Evolutionary conservation across 2,797 vertebrate species (phyloP), one percentile per base, ranked within the genome.

Genomic region (Carapus acus): DNA sequence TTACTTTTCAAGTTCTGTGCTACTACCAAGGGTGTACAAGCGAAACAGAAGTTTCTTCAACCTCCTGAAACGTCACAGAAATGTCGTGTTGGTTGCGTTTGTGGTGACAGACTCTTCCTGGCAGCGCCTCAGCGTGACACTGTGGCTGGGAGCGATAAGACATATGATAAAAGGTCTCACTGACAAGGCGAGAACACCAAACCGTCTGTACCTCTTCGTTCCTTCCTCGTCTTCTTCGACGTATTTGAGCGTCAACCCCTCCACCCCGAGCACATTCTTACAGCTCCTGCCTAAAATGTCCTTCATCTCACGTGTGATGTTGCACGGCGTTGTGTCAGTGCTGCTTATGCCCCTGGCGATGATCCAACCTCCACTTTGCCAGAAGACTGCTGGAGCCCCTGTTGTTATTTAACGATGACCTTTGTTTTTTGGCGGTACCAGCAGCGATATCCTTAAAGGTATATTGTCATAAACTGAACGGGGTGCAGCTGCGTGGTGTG

Each of bases 331-430:
- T 48, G 49, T 49, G 51, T 44, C 57, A 56, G 5, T 43, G n/a
- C 52, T 49, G 46, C 43, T 58, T 47, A n/a, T 43, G 46, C 16
- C 0, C 15, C 31, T 34, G 7, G 18, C 29, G 8, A 11, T 9
- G 8, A 13, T 11, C 39, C 19, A 21, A 12, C 20, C 21, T 41
- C 39, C 67, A 88, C 91, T 17, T 91, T 91, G 43, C 16, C 0
- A 81, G 89, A 69, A 92, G 91, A 29, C 77, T 89, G 19, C 21
- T 90, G 92, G 31, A 90, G 88, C 0, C 86, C 89, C 91, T 76
- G 88, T 84, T 71, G 16, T 33, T 43, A 7, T 29, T 12, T 43
- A 15, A 8, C n/a, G 8, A 37, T 38, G 16, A 43, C 24, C 4
- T 12, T 43, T 31, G 3, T 19, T 33, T 53, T n/a, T 15, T 7